phyloP scores from a whole-genome alignment of 2,888 invertebrate species.

The Camponotus fellah region DNA sequence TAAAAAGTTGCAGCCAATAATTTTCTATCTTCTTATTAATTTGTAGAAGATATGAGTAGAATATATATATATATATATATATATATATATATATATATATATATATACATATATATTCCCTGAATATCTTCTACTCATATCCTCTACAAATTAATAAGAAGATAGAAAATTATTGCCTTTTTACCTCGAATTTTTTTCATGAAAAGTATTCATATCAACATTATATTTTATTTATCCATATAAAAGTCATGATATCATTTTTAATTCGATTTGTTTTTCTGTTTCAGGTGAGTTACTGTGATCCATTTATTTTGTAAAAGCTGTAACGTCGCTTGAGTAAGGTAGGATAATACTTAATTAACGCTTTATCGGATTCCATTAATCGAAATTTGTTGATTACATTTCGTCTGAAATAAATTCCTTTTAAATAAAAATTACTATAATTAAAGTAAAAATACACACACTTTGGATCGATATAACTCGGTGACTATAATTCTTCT shows the following conservation, averaged over 20 bases:
- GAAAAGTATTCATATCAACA: not conserved
- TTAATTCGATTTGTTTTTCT: conserved; percentile 32
- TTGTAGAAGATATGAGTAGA: too few species aligned
- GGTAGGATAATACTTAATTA: conserved; percentile 7
- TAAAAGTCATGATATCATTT: not conserved
- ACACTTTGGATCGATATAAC: not conserved
- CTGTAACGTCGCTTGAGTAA: not conserved
- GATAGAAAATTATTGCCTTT: not conserved
- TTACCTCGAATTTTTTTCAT: not conserved
- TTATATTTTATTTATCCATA: not conserved
- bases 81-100: too few species aligned
- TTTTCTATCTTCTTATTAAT: too few species aligned
- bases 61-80: too few species aligned
- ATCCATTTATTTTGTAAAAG: not conserved
- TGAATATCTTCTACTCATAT: too few species aligned
- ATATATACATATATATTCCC: too few species aligned
- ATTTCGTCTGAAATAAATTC: not conserved
- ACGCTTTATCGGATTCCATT: not conserved
- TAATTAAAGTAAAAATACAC: not conserved
- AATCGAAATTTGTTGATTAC: not conserved
- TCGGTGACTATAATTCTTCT: not conserved
- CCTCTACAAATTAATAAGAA: too few species aligned
- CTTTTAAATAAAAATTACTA: not conserved
- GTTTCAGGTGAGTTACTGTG: conserved; percentile 35
- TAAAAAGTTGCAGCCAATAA: too few species aligned